Evolutionary conservation across 2,888 invertebrate genomes (phyloP).

Genomic region (Dorcus parallelipipedus): DNA sequence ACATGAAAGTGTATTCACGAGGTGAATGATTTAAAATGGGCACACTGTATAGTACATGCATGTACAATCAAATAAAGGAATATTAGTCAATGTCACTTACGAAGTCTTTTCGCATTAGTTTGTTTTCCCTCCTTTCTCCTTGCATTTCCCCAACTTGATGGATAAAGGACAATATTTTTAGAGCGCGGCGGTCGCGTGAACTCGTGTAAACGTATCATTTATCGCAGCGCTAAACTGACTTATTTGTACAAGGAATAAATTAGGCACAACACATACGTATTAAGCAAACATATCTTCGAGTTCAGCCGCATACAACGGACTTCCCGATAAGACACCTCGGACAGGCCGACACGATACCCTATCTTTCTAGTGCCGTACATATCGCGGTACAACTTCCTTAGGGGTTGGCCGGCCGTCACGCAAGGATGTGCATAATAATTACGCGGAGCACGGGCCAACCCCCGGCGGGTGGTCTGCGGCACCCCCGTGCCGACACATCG

Average conservation of each 20-base stretch:
- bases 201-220: not conserved
- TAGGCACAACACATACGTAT: slow-evolving; percentile 19
- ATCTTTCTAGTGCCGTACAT: slow-evolving; percentile 35
- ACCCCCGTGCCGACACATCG: slow-evolving; percentile 27
- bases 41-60: too few relatives aligned
- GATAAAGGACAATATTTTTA: too few relatives aligned
- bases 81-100: too few relatives aligned
- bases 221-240: not conserved
- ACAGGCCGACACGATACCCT: slow-evolving; percentile 35
- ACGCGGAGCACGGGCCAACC: slow-evolving; percentile 25
- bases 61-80: too few relatives aligned
- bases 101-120: too few relatives aligned
- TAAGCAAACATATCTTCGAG: slow-evolving; percentile 20
- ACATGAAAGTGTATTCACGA: too few relatives aligned
- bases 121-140: too few relatives aligned
- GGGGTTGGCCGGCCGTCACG: slow-evolving; percentile 37
- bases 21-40: too few relatives aligned
- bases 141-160: too few relatives aligned
- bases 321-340: slow-evolving; percentile 27
- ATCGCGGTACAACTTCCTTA: slow-evolving; percentile 45
- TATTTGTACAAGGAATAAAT: slow-evolving; percentile 13
- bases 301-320: slow-evolving; percentile 5
- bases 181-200: too few relatives aligned
- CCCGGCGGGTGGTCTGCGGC: slow-evolving; percentile 3
- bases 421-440: slow-evolving; percentile 49